Evolutionary conservation across 2,888 invertebrate genomes (phyloP).

Genomic region (Agonopterix arenella): DNA sequence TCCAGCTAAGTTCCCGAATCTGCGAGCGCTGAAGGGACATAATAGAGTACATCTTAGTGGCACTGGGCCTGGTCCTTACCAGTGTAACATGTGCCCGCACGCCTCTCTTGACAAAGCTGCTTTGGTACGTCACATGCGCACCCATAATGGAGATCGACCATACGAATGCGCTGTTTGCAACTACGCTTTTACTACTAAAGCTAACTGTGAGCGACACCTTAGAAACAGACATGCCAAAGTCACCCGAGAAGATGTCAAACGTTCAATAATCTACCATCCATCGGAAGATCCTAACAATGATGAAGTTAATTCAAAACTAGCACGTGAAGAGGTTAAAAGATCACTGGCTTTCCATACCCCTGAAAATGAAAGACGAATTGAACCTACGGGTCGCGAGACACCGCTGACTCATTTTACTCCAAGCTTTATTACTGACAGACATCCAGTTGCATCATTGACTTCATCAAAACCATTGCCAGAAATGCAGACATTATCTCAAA

Average conservation of each 20-base stretch:
- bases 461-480: slow-evolving; percentile 53
- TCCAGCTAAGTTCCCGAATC: slow-evolving; percentile 89
- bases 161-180: slow-evolving; percentile 97
- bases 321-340: slow-evolving; percentile 74
- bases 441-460: slow-evolving; percentile 54
- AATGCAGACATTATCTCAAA: slow-evolving; percentile 39
- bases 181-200: slow-evolving; percentile 97
- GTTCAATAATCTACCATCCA: slow-evolving; percentile 90
- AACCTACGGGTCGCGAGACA: slow-evolving; percentile 55
- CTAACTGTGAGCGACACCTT: slow-evolving; percentile 96
- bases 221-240: slow-evolving; percentile 93
- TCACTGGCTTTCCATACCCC: slow-evolving; percentile 74
- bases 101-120: slow-evolving; percentile 94
- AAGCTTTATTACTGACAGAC: slow-evolving; percentile 63
- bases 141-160: slow-evolving; percentile 96
- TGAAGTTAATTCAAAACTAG: slow-evolving; percentile 77
- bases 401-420: slow-evolving; percentile 64
- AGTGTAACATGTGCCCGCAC: slow-evolving; percentile 96
- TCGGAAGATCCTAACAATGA: slow-evolving; percentile 90
- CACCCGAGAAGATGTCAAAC: slow-evolving; percentile 91
- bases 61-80: slow-evolving; percentile 87
- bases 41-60: slow-evolving; percentile 90
- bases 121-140: slow-evolving; percentile 92
- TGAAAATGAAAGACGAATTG: slow-evolving; percentile 63
- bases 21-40: slow-evolving; percentile 93